These are phyloP conservation scores for Pteromalus puparum DNA, from an alignment of 1,140 invertebrate genomes.

Conservation along the genomic window DNA sequence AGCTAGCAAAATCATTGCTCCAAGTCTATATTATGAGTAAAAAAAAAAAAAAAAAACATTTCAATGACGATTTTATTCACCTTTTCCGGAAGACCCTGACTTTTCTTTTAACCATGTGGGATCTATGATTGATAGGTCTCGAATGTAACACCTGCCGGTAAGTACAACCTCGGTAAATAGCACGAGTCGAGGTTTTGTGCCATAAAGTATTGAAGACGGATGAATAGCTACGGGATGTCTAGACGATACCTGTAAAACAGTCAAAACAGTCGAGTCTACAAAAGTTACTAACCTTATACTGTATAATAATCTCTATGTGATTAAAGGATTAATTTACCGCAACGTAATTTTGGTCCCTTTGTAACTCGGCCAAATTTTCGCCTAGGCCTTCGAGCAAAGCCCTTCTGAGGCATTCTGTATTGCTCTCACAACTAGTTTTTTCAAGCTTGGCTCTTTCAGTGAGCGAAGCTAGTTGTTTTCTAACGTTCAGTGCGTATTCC, in stretches of 20 bases:
- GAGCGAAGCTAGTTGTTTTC: slow-evolving; percentile 88
- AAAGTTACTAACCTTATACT: neutral
- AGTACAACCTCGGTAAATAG: slow-evolving; percentile 93
- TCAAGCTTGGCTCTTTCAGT: slow-evolving; percentile 83
- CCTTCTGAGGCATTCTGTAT: slow-evolving; percentile 84
- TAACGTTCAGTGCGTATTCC: slow-evolving; percentile 86
- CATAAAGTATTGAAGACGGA: slow-evolving; percentile 87
- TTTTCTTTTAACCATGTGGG: slow-evolving; percentile 81
- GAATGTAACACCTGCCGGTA: slow-evolving; percentile 89
- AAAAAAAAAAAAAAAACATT: slow-evolving; percentile 21
- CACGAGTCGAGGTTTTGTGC: slow-evolving; percentile 85
- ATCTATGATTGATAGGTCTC: slow-evolving; percentile 84
- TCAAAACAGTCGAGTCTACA: neutral
- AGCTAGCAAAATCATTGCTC: neutral
- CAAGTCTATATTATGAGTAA: neutral
- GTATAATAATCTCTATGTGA: neutral
- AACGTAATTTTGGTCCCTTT: slow-evolving; percentile 85
- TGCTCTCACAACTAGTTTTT: slow-evolving; percentile 84
- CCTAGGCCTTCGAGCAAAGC: slow-evolving; percentile 90
- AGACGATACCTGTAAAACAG: slow-evolving; percentile 77
- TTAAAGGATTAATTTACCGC: slow-evolving; percentile 76
- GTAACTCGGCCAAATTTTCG: slow-evolving; percentile 92
- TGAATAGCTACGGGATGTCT: slow-evolving; percentile 86
- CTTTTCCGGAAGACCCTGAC: slow-evolving; percentile 42
- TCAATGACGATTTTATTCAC: slow-evolving; percentile 30